Evolutionary conservation across 1,140 invertebrate species (phyloP), one percentile per base, ranked within the genome.

Genomic region (Drosophila parvula): DNA sequence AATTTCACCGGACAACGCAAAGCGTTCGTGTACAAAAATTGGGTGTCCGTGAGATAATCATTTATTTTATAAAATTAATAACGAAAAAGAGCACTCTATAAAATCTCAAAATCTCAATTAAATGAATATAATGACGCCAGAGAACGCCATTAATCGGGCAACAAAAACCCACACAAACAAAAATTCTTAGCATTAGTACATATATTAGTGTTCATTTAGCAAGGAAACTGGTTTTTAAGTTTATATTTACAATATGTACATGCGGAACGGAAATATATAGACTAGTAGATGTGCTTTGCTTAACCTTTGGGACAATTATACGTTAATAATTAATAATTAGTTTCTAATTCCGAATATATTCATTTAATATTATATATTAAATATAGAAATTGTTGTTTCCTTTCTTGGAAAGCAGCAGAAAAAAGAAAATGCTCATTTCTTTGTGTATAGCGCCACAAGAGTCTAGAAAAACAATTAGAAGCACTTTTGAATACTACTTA

Each of bases 11-110:
- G 16, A 22, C 32, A 0, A 53, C 7, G 18, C 18, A 8, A 22
- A 53, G 36, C 38, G 14, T 40, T 7, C 22, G 11, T 22, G 30
- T 22, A 14, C 3, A 51, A 12, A 9, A 12, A 34, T 36, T 22
- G 51, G 51, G 18, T n/a, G 51, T 53, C n/a, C 32, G 51, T 38
- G 51, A 53, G 32, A 38, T 53, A 38, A 38, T 22, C 32, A 22
- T 38, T 38, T 38, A 38, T 22, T 18, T 38, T 53, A 53, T 53
- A 36, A 53, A 36, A 14, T 53, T 12, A 53, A 36, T 53, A 53
- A 53, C 32, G 12, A 53, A 22, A 22, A 22, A 36, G 9, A 53
- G 36, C 50, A 38, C 18, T 18, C 12, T 38, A 12, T 53, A n/a
- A n/a, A n/a, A 32, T 38, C 12, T 22, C 22, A 53, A 53, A 32